A percentile compares a stretch with the other conserved stretches of the same genome.
phyloP scores from a whole-genome alignment of 2,888 invertebrate species.

The Acleris sparsana region DNA sequence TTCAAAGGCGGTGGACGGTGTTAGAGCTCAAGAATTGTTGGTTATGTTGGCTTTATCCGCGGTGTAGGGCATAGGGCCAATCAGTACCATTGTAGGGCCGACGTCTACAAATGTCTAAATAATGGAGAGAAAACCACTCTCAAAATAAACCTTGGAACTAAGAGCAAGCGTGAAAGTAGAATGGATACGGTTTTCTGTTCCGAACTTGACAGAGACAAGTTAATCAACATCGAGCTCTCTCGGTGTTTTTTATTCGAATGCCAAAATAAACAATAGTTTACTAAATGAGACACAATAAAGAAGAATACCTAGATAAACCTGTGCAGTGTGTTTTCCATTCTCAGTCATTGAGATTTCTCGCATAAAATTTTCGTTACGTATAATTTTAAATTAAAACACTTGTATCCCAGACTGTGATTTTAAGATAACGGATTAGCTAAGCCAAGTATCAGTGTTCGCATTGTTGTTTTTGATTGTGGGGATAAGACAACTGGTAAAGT shows the following conservation, averaged over 20 bases:
- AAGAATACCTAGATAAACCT: neutral
- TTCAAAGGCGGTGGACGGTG: conserved; percentile 16
- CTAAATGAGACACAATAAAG: neutral
- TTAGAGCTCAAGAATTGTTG: conserved; percentile 47
- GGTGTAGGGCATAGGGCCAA: conserved; percentile 58
- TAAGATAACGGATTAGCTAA: too few relatives aligned
- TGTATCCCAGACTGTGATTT: too few relatives aligned
- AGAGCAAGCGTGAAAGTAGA: conserved; percentile 29
- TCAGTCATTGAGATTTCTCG: too few relatives aligned
- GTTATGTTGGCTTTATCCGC: conserved; percentile 47
- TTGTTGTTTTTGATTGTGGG: too few relatives aligned
- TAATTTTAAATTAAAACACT: too few relatives aligned
- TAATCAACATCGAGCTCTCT: conserved; percentile 12
- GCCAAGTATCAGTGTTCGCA: too few relatives aligned
- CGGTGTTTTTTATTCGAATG: neutral
- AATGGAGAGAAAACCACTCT: conserved; percentile 37
- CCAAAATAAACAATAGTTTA: neutral
- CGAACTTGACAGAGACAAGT: conserved; percentile 13
- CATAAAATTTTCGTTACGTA: too few relatives aligned
- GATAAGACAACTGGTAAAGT: too few relatives aligned
- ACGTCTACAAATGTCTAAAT: conserved; percentile 68
- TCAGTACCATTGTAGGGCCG: conserved; percentile 65
- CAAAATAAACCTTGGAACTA: conserved; percentile 27
- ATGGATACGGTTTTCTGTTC: conserved; percentile 34
- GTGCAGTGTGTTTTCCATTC: too few relatives aligned